A percentile compares a stretch with the other conserved stretches of the same genome.
These are phyloP conservation scores for Araneus ventricosus DNA, from an alignment of 1,140 invertebrate genomes.

Conservation along the genomic window DNA sequence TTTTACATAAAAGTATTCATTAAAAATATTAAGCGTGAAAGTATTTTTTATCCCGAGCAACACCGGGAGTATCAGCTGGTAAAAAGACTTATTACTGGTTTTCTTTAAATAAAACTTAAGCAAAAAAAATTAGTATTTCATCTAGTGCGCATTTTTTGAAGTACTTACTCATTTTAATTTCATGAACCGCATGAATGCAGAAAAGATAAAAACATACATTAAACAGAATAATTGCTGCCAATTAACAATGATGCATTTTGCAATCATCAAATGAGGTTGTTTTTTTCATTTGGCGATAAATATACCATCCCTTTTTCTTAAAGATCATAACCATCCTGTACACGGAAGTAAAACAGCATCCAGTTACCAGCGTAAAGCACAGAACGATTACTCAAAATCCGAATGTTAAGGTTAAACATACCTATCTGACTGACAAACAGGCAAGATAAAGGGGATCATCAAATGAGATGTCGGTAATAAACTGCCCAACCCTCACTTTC, in stretches of 20 bases:
- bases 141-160: no score
- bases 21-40: no score
- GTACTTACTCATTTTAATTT: no score
- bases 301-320: background rate
- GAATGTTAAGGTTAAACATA: constrained; percentile 34
- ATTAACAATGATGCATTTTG: background rate
- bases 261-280: background rate
- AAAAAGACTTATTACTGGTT: no score
- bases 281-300: background rate
- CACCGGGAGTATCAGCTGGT: no score
- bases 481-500: background rate
- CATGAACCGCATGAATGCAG: no score
- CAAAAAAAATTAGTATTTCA: no score
- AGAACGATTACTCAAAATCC: constrained; percentile 13
- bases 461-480: background rate
- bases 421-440: constrained; percentile 7
- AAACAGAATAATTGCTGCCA: no score
- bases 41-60: no score
- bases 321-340: background rate
- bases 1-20: no score
- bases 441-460: background rate
- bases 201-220: no score
- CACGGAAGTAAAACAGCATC: background rate
- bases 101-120: no score
- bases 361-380: background rate